These are phyloP conservation scores for Telmatochromis sp. DNA, from an alignment of 2,113 vertebrate species.

Conservation along the genomic window DNA sequence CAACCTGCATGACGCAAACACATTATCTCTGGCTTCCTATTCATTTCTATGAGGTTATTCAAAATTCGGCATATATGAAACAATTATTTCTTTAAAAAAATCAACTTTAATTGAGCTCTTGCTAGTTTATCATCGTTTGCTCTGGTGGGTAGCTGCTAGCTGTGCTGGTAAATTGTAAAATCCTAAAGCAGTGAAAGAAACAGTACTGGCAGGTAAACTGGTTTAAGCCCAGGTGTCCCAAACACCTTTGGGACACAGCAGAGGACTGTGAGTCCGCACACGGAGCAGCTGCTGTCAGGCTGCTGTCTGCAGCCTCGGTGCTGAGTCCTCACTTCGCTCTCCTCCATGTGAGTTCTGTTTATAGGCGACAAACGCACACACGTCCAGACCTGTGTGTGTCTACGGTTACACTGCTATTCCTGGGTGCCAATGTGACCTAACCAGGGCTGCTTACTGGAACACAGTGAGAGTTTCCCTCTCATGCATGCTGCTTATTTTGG, in stretches of 20 bases:
- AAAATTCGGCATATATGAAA: background rate
- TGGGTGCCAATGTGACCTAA: constrained; percentile 60
- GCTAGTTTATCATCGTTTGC: background rate
- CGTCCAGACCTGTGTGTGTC: constrained; percentile 36
- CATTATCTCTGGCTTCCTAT: fast-evolving
- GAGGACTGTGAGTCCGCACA: background rate
- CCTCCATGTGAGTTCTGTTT: constrained; percentile 37
- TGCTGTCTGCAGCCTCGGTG: background rate
- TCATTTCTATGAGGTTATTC: fast-evolving
- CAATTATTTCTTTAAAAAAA: background rate
- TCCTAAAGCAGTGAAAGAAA: background rate
- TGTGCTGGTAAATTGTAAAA: background rate
- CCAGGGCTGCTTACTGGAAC: constrained; percentile 9
- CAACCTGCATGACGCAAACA: background rate
- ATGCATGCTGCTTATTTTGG: background rate
- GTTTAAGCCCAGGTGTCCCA: background rate
- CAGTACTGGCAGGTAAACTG: fast-evolving
- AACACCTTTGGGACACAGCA: fast-evolving
- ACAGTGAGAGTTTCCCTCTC: constrained; percentile 8
- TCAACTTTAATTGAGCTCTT: background rate
- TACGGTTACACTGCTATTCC: constrained; percentile 73
- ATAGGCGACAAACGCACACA: constrained; percentile 50
- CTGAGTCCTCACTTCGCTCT: background rate
- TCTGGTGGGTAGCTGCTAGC: background rate
- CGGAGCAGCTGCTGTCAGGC: background rate